phyloP scores from a whole-genome alignment of 2,888 invertebrate genomes.

The Xestia sexstrigata region DNA sequence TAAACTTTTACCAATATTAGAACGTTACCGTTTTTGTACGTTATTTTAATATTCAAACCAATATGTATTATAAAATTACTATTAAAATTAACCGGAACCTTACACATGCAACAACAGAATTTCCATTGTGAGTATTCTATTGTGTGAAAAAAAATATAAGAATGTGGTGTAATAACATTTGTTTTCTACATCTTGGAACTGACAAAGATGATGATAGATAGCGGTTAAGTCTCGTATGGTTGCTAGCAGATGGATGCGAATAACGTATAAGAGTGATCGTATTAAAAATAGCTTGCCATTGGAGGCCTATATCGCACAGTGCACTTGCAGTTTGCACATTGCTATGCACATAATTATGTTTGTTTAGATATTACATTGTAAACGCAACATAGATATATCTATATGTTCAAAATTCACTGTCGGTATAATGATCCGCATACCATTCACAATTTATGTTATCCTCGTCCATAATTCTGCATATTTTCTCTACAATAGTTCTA shows the following conservation, averaged over 20 bases:
- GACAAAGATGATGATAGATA: not conserved
- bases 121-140: no score
- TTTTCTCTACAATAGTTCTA: constrained; percentile 30
- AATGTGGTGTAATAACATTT: not conserved
- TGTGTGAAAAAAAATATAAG: not conserved
- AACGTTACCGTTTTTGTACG: no score
- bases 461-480: constrained; percentile 45
- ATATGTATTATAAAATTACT: no score
- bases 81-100: no score
- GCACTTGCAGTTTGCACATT: not conserved
- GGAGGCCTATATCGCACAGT: not conserved
- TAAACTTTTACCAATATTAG: no score
- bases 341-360: no score
- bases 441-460: constrained; percentile 41
- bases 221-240: not conserved
- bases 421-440: constrained; percentile 18
- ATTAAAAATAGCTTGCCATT: not conserved
- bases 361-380: not conserved
- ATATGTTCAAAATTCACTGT: not conserved
- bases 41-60: no score
- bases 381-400: not conserved
- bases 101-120: no score
- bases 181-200: not conserved
- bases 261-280: not conserved
- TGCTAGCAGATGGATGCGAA: not conserved